Conservation (phyloP, 2,888 invertebrate species). For the Spisula subtruncata region DNA sequence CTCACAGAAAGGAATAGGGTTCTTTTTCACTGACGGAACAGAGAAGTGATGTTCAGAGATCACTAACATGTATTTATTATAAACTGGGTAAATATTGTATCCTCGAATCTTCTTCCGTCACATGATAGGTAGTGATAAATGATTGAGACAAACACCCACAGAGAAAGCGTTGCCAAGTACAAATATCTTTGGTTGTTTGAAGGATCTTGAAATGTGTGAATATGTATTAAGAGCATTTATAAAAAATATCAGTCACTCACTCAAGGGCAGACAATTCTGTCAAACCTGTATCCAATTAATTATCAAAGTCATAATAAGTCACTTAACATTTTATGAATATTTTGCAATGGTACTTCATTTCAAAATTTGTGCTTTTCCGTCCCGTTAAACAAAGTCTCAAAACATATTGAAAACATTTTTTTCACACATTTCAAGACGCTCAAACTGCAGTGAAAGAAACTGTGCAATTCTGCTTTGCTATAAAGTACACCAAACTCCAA, state of each 20-base stretch:
- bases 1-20: no score
- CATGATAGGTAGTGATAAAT: neutral
- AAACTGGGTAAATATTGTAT: neutral
- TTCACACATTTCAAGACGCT: neutral
- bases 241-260: no score
- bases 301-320: neutral
- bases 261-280: no score
- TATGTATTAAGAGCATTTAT: neutral
- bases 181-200: neutral
- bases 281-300: neutral
- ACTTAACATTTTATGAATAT: no score
- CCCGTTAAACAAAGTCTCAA: no score
- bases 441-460: neutral
- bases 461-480: conserved; percentile 6
- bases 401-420: neutral
- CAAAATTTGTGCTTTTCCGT: no score
- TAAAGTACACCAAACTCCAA: conserved; percentile 3
- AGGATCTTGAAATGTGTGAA: conserved; percentile 12
- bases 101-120: neutral
- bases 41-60: no score
- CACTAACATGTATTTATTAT: no score
- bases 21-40: no score
- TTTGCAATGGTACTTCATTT: no score
- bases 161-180: neutral
- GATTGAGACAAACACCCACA: neutral